Conservation (phyloP, 2,888 invertebrate genomes). For the Thalpophila matura region DNA sequence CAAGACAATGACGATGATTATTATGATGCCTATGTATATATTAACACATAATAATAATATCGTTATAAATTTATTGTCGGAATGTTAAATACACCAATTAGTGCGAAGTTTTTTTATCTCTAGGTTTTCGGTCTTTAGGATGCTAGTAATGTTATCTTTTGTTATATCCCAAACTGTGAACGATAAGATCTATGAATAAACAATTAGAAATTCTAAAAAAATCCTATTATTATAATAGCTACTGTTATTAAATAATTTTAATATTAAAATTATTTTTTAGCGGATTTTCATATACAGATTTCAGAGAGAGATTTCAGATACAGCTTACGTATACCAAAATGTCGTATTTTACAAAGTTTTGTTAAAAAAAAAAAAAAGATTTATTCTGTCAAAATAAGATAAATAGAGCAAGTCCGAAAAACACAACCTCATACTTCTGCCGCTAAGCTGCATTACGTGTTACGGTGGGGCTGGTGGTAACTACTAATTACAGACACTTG, state of each 20-base stretch:
- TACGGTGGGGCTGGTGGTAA: too few relatives aligned
- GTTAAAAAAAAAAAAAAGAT: too few relatives aligned
- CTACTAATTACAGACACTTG: too few relatives aligned
- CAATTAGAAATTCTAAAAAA: background rate
- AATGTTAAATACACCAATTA: constrained; percentile 32
- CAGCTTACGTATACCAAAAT: background rate
- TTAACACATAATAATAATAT: constrained; percentile 53
- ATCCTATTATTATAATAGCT: background rate
- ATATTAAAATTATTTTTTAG: background rate
- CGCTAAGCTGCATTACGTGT: too few relatives aligned
- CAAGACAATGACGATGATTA: constrained; percentile 66
- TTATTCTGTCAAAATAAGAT: too few relatives aligned
- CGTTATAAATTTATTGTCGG: constrained; percentile 43
- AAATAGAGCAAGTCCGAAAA: too few relatives aligned
- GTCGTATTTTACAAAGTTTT: background rate
- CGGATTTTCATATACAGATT: constrained; percentile 20
- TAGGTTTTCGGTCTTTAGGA: background rate
- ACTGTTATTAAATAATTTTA: background rate
- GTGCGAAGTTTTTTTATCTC: background rate
- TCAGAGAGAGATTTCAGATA: background rate
- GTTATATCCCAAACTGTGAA: constrained; percentile 7
- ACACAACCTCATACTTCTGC: too few relatives aligned
- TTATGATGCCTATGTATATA: constrained; percentile 59
- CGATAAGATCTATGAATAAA: constrained; percentile 19
- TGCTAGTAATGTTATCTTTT: constrained; percentile 10